Conservation (phyloP, 1,140 invertebrate genomes). For the Formica exsecta region DNA sequence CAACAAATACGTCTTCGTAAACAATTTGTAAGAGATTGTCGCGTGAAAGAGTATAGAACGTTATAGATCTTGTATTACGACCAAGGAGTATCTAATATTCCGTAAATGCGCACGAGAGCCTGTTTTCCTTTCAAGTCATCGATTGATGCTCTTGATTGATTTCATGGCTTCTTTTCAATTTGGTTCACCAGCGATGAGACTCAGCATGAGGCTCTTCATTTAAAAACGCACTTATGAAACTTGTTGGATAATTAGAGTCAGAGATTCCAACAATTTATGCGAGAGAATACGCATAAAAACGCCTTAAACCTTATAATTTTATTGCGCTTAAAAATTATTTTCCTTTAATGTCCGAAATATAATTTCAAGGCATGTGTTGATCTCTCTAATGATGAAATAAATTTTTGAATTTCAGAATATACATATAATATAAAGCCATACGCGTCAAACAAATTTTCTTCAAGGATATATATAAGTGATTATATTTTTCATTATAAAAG, state of each 20-base stretch:
- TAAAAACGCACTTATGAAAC: constrained; percentile 20
- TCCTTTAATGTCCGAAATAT: not conserved
- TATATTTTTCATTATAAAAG: constrained; percentile 1
- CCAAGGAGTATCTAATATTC: constrained; percentile 19
- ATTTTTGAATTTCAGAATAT: not conserved
- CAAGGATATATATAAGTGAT: not conserved
- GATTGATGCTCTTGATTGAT: constrained; percentile 61
- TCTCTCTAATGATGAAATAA: not conserved
- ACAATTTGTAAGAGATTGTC: not conserved
- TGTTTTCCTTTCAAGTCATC: not conserved
- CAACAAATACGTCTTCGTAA: not conserved
- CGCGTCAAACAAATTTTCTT: not conserved
- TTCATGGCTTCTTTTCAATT: constrained; percentile 74
- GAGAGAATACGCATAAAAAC: not conserved
- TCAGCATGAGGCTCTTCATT: constrained; percentile 58
- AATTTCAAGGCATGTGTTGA: not conserved
- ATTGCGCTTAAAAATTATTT: constrained; percentile 6
- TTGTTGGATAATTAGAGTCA: constrained; percentile 34
- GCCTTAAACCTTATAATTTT: not conserved
- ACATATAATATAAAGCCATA: not conserved
- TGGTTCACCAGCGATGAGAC: constrained; percentile 4
- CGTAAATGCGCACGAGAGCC: constrained; percentile 12
- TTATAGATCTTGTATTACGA: not conserved
- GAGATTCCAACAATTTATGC: not conserved
- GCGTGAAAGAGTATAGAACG: not conserved